These are phyloP conservation scores for Aspidapion aeneum DNA, from an alignment of 2,888 invertebrate species.

Conservation along the genomic window DNA sequence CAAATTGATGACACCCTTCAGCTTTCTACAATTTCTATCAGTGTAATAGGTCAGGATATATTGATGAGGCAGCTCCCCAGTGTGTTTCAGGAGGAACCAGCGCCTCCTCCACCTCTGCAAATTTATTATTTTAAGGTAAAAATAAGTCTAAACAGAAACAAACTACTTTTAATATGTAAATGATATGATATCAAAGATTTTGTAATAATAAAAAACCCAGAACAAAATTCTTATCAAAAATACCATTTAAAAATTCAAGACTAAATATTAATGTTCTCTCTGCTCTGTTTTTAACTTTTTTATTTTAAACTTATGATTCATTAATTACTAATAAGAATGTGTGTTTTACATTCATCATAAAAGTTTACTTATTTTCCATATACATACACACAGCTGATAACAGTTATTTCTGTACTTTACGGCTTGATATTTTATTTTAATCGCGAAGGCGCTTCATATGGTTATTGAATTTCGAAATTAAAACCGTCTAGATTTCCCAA, in stretches of 20 bases:
- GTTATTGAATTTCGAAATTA: background rate
- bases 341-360: background rate
- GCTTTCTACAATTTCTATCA: constrained; percentile 78
- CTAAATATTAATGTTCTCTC: background rate
- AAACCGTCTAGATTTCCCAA: background rate
- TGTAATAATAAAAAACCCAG: too few species aligned
- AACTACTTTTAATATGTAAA: constrained; percentile 17
- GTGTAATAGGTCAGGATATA: constrained; percentile 93
- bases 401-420: background rate
- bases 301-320: background rate
- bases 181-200: too few species aligned
- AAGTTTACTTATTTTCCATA: background rate
- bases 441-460: background rate
- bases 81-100: constrained; percentile 90
- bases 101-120: constrained; percentile 89
- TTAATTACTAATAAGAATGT: constrained; percentile 2
- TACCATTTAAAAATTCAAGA: too few species aligned
- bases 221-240: background rate
- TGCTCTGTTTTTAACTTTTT: background rate
- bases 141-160: too few species aligned
- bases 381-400: background rate
- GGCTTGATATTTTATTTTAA: background rate
- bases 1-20: constrained; percentile 88
- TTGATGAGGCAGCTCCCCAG: constrained; percentile 90
- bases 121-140: too few species aligned